Evolutionary conservation across 2,888 invertebrate genomes (phyloP).

Genomic region (Asteroscopus sphinx): DNA sequence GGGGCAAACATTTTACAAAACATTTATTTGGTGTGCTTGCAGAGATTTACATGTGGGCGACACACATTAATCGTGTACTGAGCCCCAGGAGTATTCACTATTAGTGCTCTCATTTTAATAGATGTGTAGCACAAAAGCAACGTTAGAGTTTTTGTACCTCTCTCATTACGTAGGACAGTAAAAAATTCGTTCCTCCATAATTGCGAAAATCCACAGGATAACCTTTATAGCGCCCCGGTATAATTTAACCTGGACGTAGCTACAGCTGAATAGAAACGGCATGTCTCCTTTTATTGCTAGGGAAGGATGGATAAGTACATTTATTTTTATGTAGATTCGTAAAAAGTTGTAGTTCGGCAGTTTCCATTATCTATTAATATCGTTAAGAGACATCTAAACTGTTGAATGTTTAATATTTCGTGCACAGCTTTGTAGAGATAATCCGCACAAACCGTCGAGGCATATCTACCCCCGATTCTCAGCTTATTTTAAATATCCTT

Average conservation of each 20-base stretch:
- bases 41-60: slow-evolving; percentile 76
- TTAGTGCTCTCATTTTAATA: slow-evolving; percentile 63
- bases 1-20: slow-evolving; percentile 78
- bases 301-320: slow-evolving; percentile 55
- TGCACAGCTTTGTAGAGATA: slow-evolving; percentile 59
- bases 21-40: slow-evolving; percentile 77
- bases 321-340: slow-evolving; percentile 48
- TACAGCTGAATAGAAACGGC: slow-evolving; percentile 66
- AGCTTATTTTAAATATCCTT: slow-evolving; percentile 50
- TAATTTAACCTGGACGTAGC: slow-evolving; percentile 70
- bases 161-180: slow-evolving; percentile 72
- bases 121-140: slow-evolving; percentile 49
- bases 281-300: slow-evolving; percentile 63
- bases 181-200: slow-evolving; percentile 71
- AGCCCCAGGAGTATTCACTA: slow-evolving; percentile 64
- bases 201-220: slow-evolving; percentile 71
- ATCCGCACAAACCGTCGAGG: slow-evolving; percentile 53
- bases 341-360: slow-evolving; percentile 12
- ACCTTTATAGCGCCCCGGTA: slow-evolving; percentile 65
- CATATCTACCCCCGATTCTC: slow-evolving; percentile 30
- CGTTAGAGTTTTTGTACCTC: slow-evolving; percentile 65
- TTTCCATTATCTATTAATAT: slow-evolving; percentile 56
- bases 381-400: slow-evolving; percentile 50
- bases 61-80: slow-evolving; percentile 74
- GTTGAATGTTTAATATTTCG: slow-evolving; percentile 62